Evolutionary conservation across 2,113 vertebrate genomes (phyloP).

Genomic region (Formicarius rufipectus): DNA sequence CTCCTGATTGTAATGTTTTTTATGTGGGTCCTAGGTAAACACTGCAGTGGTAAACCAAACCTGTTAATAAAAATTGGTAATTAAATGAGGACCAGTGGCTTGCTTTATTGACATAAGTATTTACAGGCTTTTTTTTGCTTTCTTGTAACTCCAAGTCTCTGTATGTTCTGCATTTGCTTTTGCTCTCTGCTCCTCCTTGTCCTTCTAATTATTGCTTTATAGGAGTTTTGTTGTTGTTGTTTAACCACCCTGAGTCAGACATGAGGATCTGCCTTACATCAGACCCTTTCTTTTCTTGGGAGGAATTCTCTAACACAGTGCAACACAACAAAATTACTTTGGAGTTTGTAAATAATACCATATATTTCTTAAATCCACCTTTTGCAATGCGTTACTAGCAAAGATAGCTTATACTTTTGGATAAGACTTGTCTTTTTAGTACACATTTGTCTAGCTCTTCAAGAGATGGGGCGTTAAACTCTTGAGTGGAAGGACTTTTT

Average conservation of each 20-base stretch:
- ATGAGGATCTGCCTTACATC: neutral
- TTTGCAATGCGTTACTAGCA: neutral
- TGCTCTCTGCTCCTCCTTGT: neutral
- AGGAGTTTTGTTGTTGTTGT: neutral
- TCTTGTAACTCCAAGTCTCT: neutral
- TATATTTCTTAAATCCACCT: neutral
- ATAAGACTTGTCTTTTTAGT: neutral
- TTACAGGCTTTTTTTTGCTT: slow-evolving; percentile 28
- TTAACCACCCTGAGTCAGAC: neutral
- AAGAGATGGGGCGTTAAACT: neutral
- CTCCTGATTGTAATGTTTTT: slow-evolving; percentile 22
- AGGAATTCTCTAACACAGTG: neutral
- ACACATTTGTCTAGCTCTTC: neutral
- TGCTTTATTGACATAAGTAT: slow-evolving; percentile 51
- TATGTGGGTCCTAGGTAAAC: slow-evolving; percentile 28
- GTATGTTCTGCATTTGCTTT: slow-evolving; percentile 9
- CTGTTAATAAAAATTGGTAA: slow-evolving; percentile 57
- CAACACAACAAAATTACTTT: neutral
- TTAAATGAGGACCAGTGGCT: slow-evolving; percentile 25
- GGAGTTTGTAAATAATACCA: neutral
- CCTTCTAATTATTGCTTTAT: slow-evolving; percentile 10
- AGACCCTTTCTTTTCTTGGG: neutral
- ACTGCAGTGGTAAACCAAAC: slow-evolving; percentile 31
- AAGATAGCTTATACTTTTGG: neutral
- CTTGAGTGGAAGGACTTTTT: neutral